Evolutionary conservation across 2,797 vertebrate species (phyloP).

Genomic region (Echiichthys vipera): DNA sequence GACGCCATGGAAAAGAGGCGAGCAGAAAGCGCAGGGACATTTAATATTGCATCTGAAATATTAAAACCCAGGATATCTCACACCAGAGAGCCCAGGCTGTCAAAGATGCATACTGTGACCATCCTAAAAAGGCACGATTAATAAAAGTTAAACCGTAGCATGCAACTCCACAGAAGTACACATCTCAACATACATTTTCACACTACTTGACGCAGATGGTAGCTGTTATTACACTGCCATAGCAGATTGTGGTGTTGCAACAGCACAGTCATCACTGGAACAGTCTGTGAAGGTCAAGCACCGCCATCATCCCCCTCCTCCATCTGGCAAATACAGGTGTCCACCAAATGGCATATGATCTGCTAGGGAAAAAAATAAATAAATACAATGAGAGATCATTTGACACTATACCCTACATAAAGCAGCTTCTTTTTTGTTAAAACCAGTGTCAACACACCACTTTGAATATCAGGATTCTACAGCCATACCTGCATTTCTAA

Average conservation of each 20-base stretch:
- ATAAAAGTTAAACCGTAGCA: accelerated
- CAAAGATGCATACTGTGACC: slow-evolving; percentile 77
- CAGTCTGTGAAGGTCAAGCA: neutral
- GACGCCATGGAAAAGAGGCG: slow-evolving; percentile 61
- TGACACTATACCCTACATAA: neutral
- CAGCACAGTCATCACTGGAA: neutral
- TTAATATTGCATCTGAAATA: slow-evolving; percentile 78
- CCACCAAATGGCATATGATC: neutral
- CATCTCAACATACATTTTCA: slow-evolving; percentile 24
- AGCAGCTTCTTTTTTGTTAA: neutral
- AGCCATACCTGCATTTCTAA: neutral
- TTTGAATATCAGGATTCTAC: neutral
- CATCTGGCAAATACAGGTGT: slow-evolving; percentile 25
- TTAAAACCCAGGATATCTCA: slow-evolving; percentile 77
- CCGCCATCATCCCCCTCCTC: slow-evolving; percentile 52
- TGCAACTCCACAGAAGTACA: accelerated
- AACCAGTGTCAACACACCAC: neutral
- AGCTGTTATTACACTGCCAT: neutral
- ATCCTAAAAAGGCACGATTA: neutral
- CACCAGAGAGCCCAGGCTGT: slow-evolving; percentile 80
- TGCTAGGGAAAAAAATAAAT: neutral
- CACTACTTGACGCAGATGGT: neutral
- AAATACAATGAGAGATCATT: neutral
- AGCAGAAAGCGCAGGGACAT: slow-evolving; percentile 86
- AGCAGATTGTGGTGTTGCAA: neutral